Evolutionary conservation across 30 jellyfish, hydroid and myxozoan species (phyloP).

Genomic region (Nemopilema nomurai): DNA sequence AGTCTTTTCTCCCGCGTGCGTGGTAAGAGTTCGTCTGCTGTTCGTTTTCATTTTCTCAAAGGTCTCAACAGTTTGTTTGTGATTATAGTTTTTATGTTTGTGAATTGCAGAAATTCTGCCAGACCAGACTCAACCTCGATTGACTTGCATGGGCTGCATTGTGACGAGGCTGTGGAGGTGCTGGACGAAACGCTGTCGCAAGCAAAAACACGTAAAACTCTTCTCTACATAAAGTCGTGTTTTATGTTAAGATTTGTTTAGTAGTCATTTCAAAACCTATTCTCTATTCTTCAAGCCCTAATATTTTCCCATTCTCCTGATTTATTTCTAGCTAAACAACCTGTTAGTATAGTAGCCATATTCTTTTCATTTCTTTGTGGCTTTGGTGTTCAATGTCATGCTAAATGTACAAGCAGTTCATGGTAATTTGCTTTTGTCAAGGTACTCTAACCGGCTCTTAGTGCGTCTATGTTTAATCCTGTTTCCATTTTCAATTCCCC

Average conservation of each 20-base stretch:
- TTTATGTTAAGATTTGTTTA: not conserved
- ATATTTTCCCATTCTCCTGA: not conserved
- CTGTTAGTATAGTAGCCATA: no score
- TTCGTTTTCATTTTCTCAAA: no score
- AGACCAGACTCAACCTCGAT: slow-evolving; percentile 18
- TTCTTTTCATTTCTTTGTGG: no score
- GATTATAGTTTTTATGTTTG: not conserved
- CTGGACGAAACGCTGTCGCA: slow-evolving; percentile 35
- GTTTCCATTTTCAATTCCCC: not conserved
- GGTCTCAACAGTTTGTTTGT: no score
- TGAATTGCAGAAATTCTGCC: slow-evolving; percentile 9
- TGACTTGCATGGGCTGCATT: slow-evolving; percentile 57
- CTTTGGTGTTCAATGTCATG: no score
- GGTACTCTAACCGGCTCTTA: not conserved
- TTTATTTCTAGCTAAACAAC: no score
- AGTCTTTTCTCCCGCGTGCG: no score
- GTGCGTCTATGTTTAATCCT: not conserved
- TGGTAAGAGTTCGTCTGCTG: no score
- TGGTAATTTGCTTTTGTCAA: not conserved
- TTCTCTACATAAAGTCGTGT: no score
- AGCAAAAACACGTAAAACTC: slow-evolving; percentile 13
- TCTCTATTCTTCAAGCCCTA: not conserved
- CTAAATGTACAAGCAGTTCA: not conserved
- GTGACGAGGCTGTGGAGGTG: slow-evolving; percentile 50
- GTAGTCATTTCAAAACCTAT: not conserved